Conservation (phyloP, 2,888 invertebrate genomes). For the Sympetrum striolatum region DNA sequence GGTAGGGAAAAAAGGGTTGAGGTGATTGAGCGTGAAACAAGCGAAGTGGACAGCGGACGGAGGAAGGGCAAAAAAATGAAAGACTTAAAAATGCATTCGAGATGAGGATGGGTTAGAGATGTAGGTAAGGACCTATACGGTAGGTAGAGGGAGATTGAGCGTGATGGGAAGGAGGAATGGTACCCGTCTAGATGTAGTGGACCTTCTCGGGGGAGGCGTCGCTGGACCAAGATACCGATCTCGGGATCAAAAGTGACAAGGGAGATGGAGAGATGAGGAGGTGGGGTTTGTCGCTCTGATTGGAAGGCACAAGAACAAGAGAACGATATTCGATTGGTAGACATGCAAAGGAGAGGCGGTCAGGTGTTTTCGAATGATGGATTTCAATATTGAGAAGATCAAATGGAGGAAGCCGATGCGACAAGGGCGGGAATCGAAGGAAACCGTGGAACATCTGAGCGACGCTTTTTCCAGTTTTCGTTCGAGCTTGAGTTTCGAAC, state of each 20-base stretch:
- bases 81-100: constrained; percentile 1
- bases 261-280: background rate
- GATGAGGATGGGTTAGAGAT: constrained; percentile 6
- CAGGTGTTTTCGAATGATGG: constrained; percentile 26
- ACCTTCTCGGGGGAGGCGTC: constrained; percentile 21
- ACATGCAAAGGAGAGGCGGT: constrained; percentile 4
- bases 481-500: background rate
- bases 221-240: constrained; percentile 34
- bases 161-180: background rate
- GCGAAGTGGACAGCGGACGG: constrained; percentile 27
- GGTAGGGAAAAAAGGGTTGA: constrained; percentile 4
- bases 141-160: constrained; percentile 9
- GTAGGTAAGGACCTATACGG: background rate
- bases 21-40: constrained; percentile 39
- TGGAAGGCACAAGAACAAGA: background rate
- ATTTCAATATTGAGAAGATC: constrained; percentile 26
- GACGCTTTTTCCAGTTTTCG: background rate
- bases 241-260: constrained; percentile 33
- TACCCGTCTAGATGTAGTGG: constrained; percentile 5
- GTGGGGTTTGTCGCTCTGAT: background rate
- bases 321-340: constrained; percentile 24
- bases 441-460: background rate
- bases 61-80: background rate
- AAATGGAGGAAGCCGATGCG: constrained; percentile 12
- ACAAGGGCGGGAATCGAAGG: background rate